Evolutionary conservation across 2,888 invertebrate genomes (phyloP).

Genomic region (Chironomus riparius): DNA sequence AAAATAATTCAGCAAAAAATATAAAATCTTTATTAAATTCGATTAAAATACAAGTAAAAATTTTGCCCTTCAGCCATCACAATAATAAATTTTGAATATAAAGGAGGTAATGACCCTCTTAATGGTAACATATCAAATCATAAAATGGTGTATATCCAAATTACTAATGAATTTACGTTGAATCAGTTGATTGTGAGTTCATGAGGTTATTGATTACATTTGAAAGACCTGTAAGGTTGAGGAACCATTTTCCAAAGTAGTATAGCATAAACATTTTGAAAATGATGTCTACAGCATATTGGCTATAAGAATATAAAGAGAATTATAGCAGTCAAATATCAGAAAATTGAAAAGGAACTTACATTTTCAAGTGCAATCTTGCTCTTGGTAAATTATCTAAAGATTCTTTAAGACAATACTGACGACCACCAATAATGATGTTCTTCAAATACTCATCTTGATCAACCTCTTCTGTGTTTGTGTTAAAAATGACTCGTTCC

Average conservation of each 20-base stretch:
- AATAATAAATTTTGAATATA: background rate
- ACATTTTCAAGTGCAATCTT: constrained; percentile 65
- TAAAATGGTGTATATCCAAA: background rate
- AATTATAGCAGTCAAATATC: background rate
- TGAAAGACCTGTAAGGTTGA: constrained; percentile 3
- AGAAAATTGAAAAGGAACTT: constrained; percentile 37
- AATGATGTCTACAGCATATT: background rate
- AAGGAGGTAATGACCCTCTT: background rate
- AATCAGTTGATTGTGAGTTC: background rate
- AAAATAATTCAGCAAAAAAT: too few relatives aligned
- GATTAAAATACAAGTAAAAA: constrained; percentile 5
- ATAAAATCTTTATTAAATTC: constrained; percentile 7
- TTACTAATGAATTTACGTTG: background rate
- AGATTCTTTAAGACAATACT: constrained; percentile 81
- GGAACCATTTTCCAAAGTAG: constrained; percentile 1
- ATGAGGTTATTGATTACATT: background rate
- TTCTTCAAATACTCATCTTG: constrained; percentile 58
- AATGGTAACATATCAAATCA: background rate
- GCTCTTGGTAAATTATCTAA: constrained; percentile 66
- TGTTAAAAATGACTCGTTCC: constrained; percentile 49
- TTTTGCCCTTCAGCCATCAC: background rate
- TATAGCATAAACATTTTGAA: constrained; percentile 2
- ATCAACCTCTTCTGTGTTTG: constrained; percentile 18
- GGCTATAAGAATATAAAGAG: background rate
- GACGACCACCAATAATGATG: constrained; percentile 71